Evolutionary conservation across 2,888 invertebrate genomes (phyloP), one percentile per base, ranked within the genome.

Genomic region (Smittia sp.): DNA sequence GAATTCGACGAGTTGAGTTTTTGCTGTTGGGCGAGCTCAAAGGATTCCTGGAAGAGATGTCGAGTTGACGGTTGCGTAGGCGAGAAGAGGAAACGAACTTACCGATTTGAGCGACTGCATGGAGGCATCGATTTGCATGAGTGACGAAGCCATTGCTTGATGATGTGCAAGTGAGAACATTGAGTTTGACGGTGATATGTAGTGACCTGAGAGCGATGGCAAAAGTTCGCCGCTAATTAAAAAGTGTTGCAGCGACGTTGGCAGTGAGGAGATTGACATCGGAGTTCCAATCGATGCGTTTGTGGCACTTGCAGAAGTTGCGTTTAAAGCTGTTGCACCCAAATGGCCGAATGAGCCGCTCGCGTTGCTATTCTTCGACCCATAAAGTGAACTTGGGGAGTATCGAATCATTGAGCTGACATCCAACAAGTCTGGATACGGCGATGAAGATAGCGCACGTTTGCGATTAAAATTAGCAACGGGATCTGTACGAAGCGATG

Each of bases 261-360:
- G 77, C 32, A 83, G 80, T 67, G 83, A 80, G 24, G 83, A 83
- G 22, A 83, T 83, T 54, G 85, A 24, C 62, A 46, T 27, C 25
- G 66, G 58, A 25, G 75, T 15, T 25, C 68, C 52, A 63, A 74
- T 32, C 82, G 81, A 70, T 11, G 52, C 70, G 20, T 70, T 70
- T 58, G 83, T 76, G 0, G 81, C 81, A 20, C 82, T 81, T 9
- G 75, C 75, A 1, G 92, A 0, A 86, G 86, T 74, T 86, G 84
- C 81, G 80, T 77, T 3, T 32, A 68, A 58, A 32, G 73, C 69
- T 15, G 73, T 68, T 1, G 68, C 69, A 3, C 73, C 62, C 76
- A 98, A 88, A 84, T 98, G 98, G 20, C 97, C 97, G 85, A 97
- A 97, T 75, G 96, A 96, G 63, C 97, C 97, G 78, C 96, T 96